Base-by-base conservation (phyloP, 2,797 vertebrate species). In the Tachyglossus aculeatus region DNA sequence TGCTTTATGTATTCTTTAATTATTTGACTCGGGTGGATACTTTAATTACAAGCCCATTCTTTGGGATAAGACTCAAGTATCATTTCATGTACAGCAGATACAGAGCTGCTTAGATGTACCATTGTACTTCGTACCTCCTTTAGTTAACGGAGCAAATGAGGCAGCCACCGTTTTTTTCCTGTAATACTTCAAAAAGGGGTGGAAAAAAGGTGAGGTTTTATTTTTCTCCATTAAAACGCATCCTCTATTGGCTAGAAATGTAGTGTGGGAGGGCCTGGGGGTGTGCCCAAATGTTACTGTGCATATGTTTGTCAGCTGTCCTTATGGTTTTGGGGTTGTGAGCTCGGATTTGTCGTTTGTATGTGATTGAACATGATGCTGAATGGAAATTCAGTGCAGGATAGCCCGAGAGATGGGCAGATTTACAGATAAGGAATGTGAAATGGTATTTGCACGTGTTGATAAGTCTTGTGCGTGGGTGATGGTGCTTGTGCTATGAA, bases 1-100 rank as follows among this genome's bases (percentile, higher is more conserved):
- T 90, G 92, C 88, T 93, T 93, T 93, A 91, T 89, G 85, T 90
- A 93, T 94, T 94, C 89, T 92, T 93, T 90, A 91, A 93, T 91
- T 92, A 89, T 91, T 90, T 90, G 90, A 88, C 87, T 90, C 91
- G 91, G 88, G 87, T 91, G 86, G 82, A 89, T 91, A 89, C 88
- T 93, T 92, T 92, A 92, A 92, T 92, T 90, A 91, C 91, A 89
- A 89, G 83, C 84, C 88, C 85, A 85, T 92, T 92, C 91, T 91
- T 90, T 89, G 88, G 85, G 88, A 88, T 86, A 89, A 89, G 88
- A 91, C 84, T 82, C 74, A 91, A 90, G 91, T 89, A 89, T 89
- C 89, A 88, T 90, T 90, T 89, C 89, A 88, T 89, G 81, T 88
- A 88, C 75, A 88, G 71, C 88, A 90, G 86, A 89, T 82, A 71